These are phyloP conservation scores for Zootermopsis nevadensis DNA, from an alignment of 2,888 invertebrate species.

Conservation along the genomic window DNA sequence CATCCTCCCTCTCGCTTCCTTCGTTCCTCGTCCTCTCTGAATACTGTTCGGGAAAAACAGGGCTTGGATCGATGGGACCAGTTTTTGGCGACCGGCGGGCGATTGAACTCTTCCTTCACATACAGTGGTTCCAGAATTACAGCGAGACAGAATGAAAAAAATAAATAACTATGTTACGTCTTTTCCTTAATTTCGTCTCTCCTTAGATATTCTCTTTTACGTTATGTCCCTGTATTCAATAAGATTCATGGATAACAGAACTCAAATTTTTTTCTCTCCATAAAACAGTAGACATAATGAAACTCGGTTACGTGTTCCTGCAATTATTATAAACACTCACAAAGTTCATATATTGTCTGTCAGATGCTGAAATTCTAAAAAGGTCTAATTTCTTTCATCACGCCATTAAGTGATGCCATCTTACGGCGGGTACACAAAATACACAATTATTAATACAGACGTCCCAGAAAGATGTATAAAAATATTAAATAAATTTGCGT, in stretches of 20 bases:
- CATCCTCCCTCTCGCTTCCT: not conserved
- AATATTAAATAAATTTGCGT: no score
- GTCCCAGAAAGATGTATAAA: no score
- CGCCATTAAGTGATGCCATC: no score
- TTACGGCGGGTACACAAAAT: no score
- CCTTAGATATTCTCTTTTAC: not conserved
- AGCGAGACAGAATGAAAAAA: not conserved
- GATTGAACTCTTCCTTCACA: constrained; percentile 5
- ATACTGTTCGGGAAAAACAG: not conserved
- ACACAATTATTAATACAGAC: no score
- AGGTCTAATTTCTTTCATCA: no score
- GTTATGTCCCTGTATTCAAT: not conserved
- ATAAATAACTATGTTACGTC: not conserved
- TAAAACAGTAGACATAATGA: no score
- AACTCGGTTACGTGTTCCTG: no score
- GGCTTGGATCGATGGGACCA: not conserved
- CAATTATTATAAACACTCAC: no score
- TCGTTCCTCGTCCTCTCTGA: not conserved
- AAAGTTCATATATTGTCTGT: no score
- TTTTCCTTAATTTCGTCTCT: not conserved
- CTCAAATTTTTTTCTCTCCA: no score
- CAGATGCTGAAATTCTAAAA: no score
- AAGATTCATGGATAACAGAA: not conserved
- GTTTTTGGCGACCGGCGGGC: not conserved
- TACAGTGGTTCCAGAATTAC: not conserved